phyloP scores from a whole-genome alignment of 2,888 invertebrate genomes.

The Pseudococcus longispinus region DNA sequence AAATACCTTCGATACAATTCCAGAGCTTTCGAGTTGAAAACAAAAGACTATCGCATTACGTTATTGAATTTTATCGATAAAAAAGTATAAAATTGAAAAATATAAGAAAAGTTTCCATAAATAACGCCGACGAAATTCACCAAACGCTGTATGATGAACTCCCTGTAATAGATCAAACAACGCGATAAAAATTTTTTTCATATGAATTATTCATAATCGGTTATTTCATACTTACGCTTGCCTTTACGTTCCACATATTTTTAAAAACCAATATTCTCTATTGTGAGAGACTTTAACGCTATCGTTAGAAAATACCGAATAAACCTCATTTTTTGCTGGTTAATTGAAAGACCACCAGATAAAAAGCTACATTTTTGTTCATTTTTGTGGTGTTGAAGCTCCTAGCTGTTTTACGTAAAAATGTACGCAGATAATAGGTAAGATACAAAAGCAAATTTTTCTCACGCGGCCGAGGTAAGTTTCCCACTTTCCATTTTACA shows the following conservation, averaged over 20 bases:
- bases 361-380: background rate
- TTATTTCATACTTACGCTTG: background rate
- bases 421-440: background rate
- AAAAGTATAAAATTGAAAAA: constrained; percentile 19
- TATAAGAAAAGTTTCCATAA: background rate
- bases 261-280: background rate
- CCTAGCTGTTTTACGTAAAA: background rate
- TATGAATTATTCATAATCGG: constrained; percentile 24
- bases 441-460: background rate
- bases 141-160: background rate
- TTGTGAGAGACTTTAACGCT: background rate
- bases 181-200: constrained; percentile 5
- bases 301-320: background rate
- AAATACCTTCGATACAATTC: background rate
- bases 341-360: background rate
- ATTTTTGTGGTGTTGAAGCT: background rate
- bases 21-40: background rate
- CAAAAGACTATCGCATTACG: background rate
- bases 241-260: background rate
- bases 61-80: constrained; percentile 19
- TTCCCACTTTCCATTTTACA: background rate
- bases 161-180: background rate
- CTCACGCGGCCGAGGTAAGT: background rate
- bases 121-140: background rate
- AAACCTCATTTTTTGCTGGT: background rate